Evolutionary conservation across 2,797 vertebrate species (phyloP).

Genomic region (Enteromius viviparus): DNA sequence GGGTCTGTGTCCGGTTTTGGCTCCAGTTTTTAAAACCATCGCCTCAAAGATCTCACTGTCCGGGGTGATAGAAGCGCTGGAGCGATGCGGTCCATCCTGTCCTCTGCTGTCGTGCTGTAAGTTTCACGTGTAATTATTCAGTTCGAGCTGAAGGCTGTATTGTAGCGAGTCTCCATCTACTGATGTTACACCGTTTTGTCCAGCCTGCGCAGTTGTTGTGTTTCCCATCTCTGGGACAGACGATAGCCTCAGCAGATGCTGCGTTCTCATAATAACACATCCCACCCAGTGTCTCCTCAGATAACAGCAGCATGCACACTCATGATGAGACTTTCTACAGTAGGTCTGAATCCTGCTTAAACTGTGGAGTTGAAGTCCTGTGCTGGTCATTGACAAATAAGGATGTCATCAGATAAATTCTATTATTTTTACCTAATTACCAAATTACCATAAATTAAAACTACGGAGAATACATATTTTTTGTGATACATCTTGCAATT

Average conservation of each 20-base stretch:
- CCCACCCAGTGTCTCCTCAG: constrained; percentile 28
- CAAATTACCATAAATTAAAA: neutral
- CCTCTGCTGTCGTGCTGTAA: constrained; percentile 62
- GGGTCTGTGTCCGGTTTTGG: constrained; percentile 41
- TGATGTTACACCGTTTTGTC: neutral
- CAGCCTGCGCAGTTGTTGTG: constrained; percentile 38
- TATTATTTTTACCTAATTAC: neutral
- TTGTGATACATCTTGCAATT: too few relatives aligned
- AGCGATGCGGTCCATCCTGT: constrained; percentile 64
- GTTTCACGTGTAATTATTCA: constrained; percentile 46
- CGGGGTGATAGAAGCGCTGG: constrained; percentile 51
- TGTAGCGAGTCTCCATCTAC: neutral
- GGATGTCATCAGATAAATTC: neutral
- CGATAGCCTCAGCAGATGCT: constrained; percentile 50
- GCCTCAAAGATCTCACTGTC: constrained; percentile 38
- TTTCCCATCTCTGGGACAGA: constrained; percentile 44
- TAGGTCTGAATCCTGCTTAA: neutral
- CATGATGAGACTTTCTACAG: constrained; percentile 9
- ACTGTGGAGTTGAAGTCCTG: neutral
- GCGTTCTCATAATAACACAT: constrained; percentile 47
- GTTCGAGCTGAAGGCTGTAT: neutral
- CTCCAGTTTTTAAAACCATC: constrained; percentile 38
- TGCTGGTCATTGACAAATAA: neutral
- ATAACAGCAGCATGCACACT: neutral
- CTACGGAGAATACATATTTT: neutral